phyloP scores from a whole-genome alignment of 2,797 vertebrate genomes.

The Microchirus variegatus region DNA sequence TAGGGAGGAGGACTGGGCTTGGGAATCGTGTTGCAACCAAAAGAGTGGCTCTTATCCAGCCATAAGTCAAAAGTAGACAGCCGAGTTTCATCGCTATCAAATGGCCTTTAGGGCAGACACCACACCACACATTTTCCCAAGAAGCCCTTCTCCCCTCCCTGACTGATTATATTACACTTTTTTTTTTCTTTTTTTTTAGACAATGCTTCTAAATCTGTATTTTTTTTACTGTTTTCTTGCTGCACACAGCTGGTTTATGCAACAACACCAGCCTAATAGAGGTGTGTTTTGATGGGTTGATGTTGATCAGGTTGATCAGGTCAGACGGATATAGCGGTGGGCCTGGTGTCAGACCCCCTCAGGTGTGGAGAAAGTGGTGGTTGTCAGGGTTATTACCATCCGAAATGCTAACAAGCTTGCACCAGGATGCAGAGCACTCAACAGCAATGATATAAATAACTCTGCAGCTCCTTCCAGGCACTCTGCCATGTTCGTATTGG shows the following conservation, averaged over 20 bases:
- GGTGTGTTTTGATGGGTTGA: conserved; percentile 17
- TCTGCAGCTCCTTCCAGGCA: conserved; percentile 17
- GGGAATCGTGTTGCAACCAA: conserved; percentile 61
- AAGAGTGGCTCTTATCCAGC: conserved; percentile 51
- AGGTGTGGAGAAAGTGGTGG: conserved; percentile 18
- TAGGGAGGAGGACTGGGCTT: conserved; percentile 51
- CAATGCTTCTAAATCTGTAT: conserved; percentile 5
- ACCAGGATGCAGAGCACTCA: conserved; percentile 27
- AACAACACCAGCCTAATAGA: not conserved
- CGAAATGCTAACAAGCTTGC: conserved; percentile 56
- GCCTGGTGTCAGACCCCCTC: conserved; percentile 26
- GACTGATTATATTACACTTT: conserved; percentile 42
- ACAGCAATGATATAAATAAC: conserved; percentile 58
- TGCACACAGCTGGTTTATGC: conserved; percentile 18
- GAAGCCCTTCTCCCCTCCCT: conserved; percentile 29
- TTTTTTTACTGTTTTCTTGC: conserved; percentile 4
- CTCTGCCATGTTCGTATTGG: conserved; percentile 43
- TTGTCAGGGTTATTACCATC: conserved; percentile 39
- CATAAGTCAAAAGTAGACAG: conserved; percentile 66
- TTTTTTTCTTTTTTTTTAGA: conserved; percentile 9
- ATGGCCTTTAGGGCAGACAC: conserved; percentile 23
- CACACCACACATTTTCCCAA: conserved; percentile 24
- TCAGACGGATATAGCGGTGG: conserved; percentile 31
- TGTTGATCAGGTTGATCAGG: conserved; percentile 42
- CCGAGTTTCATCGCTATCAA: conserved; percentile 50